Evolutionary conservation across 2,113 vertebrate species (phyloP).

Genomic region (Carassius gibelio): DNA sequence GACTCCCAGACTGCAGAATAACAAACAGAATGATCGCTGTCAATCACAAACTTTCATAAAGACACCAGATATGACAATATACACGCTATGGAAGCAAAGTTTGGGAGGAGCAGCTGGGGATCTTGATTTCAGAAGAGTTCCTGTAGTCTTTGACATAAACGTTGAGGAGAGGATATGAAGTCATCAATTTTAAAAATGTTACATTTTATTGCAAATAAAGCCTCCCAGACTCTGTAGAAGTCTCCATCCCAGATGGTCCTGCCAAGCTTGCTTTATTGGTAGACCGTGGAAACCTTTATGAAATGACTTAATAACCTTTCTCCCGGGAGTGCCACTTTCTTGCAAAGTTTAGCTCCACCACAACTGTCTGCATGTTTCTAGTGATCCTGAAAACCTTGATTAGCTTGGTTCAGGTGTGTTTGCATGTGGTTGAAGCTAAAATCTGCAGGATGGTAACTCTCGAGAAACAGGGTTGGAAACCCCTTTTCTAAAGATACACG

Average conservation of each 20-base stretch:
- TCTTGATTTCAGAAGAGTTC: neutral
- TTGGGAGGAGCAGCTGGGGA: neutral
- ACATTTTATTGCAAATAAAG: neutral
- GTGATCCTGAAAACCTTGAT: neutral
- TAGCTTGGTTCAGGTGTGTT: neutral
- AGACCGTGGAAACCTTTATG: neutral
- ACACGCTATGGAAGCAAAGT: neutral
- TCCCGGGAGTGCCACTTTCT: neutral
- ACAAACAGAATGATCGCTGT: conserved; percentile 8
- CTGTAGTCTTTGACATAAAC: neutral
- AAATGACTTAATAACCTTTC: neutral
- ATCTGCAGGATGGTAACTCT: neutral
- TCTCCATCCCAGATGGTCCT: neutral
- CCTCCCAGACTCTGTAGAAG: neutral
- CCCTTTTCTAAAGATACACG: neutral
- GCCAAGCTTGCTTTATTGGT: neutral
- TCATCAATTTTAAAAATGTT: neutral
- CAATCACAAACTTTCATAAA: neutral
- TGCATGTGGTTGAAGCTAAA: neutral
- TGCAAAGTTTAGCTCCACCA: neutral
- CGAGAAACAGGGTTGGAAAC: neutral
- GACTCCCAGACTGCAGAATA: conserved; percentile 86
- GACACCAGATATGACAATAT: neutral
- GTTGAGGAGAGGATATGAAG: neutral
- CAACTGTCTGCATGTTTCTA: neutral